Evolutionary conservation across 2,888 invertebrate genomes (phyloP), one percentile per base, ranked within the genome.

Genomic region (Craniophora ligustri): DNA sequence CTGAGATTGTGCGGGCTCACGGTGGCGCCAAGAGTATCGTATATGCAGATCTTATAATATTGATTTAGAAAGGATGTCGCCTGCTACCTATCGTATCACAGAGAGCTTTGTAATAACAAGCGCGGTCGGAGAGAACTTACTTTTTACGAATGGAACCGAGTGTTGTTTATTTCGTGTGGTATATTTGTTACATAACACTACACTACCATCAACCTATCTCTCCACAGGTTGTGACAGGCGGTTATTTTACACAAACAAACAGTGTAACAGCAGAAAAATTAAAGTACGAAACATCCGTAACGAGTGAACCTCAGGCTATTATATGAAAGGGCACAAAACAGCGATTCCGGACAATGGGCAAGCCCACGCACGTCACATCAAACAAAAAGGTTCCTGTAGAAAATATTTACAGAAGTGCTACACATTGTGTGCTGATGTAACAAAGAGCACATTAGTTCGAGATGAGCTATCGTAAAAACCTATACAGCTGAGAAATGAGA

Each of bases 361-460:
- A 66, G 68, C 82, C 76, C 74, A 82, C 81, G 76, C 79, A 78
- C 73, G 66, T 66, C 72, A 56, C 73, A 67, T 73, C 81, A 78
- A 78, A 86, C 84, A 85, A 84, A 83, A 77, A 72, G 62, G 56
- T 74, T 72, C 69, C 72, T 63, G 68, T 74, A 63, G 70, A 74
- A 72, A 79, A 79, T 80, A 78, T 81, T 78, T 76, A 82, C 77
- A 79, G 72, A 75, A 80, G 75, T 73, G 76, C 70, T 76, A 75
- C 69, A 74, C 61, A 72, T 72, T 76, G 75, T 75, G 72, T 66
- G 58, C 46, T 54, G 56, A 62, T 61, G 69, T 76, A 79, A 82
- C 82, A 83, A 85, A 81, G 78, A 72, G 66, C 67, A 72, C 78
- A 80, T 84, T 82, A 83, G 74, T 79, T 69, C 62, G 73, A 78